Evolutionary conservation across 2,113 vertebrate species (phyloP), one percentile per base, ranked within the genome.

Genomic region (Pristiophorus japonicus): DNA sequence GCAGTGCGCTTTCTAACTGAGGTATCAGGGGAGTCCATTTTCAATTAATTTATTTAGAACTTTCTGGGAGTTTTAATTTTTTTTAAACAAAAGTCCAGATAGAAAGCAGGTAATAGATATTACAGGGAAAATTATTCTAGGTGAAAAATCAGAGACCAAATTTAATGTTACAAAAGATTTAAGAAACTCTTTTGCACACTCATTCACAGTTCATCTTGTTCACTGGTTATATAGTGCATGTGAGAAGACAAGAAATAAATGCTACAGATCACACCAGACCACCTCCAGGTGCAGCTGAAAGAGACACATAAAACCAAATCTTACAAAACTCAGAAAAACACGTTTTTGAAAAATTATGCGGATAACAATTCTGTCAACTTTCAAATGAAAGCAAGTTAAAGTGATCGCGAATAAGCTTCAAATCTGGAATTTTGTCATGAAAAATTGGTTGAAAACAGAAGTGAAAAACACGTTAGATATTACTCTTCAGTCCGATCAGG

Each of bases 101-200:
- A 6, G n/a, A 92, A 92, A 63, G 16, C 59, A 92, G 59, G 59
- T 38, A 63, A 63, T 3, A 38, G 65, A 16, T 92, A 65, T 92
- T 38, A 38, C 59, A 65, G 55, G n/a, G 75, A 24, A 91, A 91
- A 12, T 16, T 91, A 63, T n/a, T 63, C 88, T 91, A 0, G 34
- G 88, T 91, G 59, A 62, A 88, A 51, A 92, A 92, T 92, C n/a
- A 91, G 88, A n/a, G 88, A 65, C 88, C 88, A 92, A 92, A 92
- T 92, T 38, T 92, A 62, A 92, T 38, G 88, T 63, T n/a, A 34
- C 59, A 63, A 63, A 92, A 22, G 59, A 18, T 65, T 91, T 63
- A 92, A 92, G 34, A 92, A 92, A 63, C 75, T 92, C 55, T 63
- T 42, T 92, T 92, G 55, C 88, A 92, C 59, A 92, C 59, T 92